Conservation (phyloP, 2,888 invertebrate genomes). For the Matsumyia berberina region DNA sequence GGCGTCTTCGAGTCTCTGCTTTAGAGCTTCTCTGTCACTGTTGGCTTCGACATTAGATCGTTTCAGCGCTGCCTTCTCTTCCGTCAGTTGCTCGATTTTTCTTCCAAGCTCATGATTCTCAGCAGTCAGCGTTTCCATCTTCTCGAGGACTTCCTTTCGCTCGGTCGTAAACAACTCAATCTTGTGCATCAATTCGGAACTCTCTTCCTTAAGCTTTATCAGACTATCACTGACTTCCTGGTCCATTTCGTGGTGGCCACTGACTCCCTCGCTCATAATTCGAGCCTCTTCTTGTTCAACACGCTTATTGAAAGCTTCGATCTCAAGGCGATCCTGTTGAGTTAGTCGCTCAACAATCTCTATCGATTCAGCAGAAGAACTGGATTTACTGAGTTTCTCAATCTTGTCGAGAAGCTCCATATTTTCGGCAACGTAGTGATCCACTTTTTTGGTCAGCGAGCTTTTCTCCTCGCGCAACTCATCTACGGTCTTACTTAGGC, state of each 20-base stretch:
- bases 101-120: constrained; percentile 87
- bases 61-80: constrained; percentile 85
- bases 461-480: constrained; percentile 87
- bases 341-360: constrained; percentile 90
- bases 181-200: constrained; percentile 88
- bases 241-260: constrained; percentile 79
- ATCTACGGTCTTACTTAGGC: constrained; percentile 85
- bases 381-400: constrained; percentile 89
- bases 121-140: constrained; percentile 87
- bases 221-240: constrained; percentile 86
- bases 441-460: constrained; percentile 87
- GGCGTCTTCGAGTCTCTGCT: constrained; percentile 84
- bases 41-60: constrained; percentile 75
- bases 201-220: constrained; percentile 87
- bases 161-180: constrained; percentile 89
- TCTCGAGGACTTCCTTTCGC: constrained; percentile 89
- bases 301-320: constrained; percentile 88
- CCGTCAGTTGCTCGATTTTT: constrained; percentile 85
- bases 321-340: constrained; percentile 89
- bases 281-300: constrained; percentile 76
- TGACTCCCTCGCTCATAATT: constrained; percentile 63
- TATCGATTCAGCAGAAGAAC: constrained; percentile 90
- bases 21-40: constrained; percentile 71
- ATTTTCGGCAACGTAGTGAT: constrained; percentile 89
- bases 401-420: constrained; percentile 90